Percentiles rank a stretch among this genome's conserved stretches.
These are phyloP conservation scores for Phlogophora meticulosa DNA, from an alignment of 2,888 invertebrate genomes.

Conservation along the genomic window DNA sequence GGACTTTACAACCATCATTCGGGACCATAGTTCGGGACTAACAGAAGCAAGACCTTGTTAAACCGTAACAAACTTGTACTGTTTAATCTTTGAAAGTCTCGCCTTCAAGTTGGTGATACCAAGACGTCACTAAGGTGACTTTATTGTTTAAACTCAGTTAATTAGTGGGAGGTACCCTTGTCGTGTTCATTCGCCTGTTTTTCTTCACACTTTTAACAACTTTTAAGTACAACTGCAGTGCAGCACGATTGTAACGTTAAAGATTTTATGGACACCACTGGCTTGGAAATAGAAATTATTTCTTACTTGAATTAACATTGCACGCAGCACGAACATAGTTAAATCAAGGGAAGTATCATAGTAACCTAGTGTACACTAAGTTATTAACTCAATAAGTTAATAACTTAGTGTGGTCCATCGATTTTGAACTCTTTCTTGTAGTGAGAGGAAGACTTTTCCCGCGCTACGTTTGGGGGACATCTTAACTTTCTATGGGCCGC, in stretches of 20 bases:
- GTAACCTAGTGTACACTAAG: conserved; percentile 39
- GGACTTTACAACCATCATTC: conserved; percentile 81
- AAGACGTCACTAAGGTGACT: conserved; percentile 72
- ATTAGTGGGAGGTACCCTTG: conserved; percentile 64
- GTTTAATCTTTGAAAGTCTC: conserved; percentile 80
- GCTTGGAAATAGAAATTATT: conserved; percentile 36
- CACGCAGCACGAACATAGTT: conserved; percentile 40
- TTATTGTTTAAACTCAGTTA: conserved; percentile 71
- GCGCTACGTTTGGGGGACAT: conserved; percentile 39
- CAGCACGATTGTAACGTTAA: conserved; percentile 43
- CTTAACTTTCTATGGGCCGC: conserved; percentile 61
- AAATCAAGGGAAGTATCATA: conserved; percentile 39
- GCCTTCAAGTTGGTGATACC: conserved; percentile 70
- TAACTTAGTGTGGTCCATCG: conserved; percentile 29
- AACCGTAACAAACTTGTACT: conserved; percentile 80
- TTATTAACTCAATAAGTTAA: conserved; percentile 43
- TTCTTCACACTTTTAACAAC: conserved; percentile 52
- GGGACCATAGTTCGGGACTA: conserved; percentile 79
- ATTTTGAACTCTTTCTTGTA: conserved; percentile 51
- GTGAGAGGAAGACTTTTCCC: conserved; percentile 50
- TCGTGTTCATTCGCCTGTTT: conserved; percentile 47
- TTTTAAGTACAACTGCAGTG: conserved; percentile 51
- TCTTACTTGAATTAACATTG: conserved; percentile 41
- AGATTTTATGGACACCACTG: conserved; percentile 43
- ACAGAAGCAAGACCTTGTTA: conserved; percentile 77